Evolutionary conservation across 2,888 invertebrate species (phyloP).

Genomic region (Clunio marinus): DNA sequence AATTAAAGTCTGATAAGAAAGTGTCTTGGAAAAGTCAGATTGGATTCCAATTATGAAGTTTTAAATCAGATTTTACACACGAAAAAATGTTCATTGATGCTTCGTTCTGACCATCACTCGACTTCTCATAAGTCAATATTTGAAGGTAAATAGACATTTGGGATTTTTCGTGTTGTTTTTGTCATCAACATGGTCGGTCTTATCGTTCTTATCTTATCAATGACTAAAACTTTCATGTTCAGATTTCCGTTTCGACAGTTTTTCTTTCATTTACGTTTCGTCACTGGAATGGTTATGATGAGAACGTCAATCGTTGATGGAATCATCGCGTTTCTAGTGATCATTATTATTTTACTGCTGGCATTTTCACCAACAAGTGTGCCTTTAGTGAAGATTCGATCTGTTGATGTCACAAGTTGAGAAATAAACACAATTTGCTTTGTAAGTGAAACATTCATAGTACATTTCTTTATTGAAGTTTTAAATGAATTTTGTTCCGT

Average conservation of each 20-base stretch:
- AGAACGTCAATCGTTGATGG: slow-evolving; percentile 16
- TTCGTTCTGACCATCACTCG: too few relatives aligned
- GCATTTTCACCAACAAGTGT: slow-evolving; percentile 31
- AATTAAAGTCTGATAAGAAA: too few relatives aligned
- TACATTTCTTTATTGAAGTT: slow-evolving; percentile 20
- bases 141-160: too few relatives aligned
- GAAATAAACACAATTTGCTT: not conserved
- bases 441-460: slow-evolving; percentile 27
- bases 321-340: slow-evolving; percentile 3
- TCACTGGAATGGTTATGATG: not conserved
- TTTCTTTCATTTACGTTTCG: not conserved
- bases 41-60: too few relatives aligned
- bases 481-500: too few relatives aligned
- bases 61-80: too few relatives aligned
- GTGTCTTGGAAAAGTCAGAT: too few relatives aligned
- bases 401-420: not conserved
- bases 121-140: too few relatives aligned
- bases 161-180: too few relatives aligned
- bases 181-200: too few relatives aligned
- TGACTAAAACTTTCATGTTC: not conserved
- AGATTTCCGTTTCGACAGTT: not conserved
- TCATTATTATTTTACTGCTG: slow-evolving; percentile 18
- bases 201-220: not conserved
- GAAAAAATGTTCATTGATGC: too few relatives aligned
- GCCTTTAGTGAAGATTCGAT: not conserved